Evolutionary conservation across 1,140 invertebrate genomes (phyloP), one percentile per base, ranked within the genome.

Genomic region (Drosophila funebris): DNA sequence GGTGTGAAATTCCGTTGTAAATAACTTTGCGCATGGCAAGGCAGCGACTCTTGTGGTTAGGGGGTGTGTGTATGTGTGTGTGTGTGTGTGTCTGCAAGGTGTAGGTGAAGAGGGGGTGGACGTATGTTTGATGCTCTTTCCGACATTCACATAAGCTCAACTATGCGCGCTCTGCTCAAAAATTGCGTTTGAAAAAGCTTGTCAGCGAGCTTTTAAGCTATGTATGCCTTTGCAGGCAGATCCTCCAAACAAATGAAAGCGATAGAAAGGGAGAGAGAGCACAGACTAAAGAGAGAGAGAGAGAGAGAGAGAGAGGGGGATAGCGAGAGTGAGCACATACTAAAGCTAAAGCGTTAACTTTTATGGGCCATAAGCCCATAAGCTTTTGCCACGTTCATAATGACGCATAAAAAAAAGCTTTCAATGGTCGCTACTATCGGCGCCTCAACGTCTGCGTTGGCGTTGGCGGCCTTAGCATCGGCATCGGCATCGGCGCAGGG

Each of bases 391-490:
- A 80, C 77, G 77, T 81, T 60, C 33, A 52, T 27, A 69, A 24
- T 41, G 44, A 16, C 41, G 58, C 27, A 62, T 52, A 9, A 2
- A 8, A 2, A 8, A 75, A 48, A 77, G 74, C 75, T 72, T 44
- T 62, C 14, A 39, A 60, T 67, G 53, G 44, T 22, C 44, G 36
- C 60, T 57, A 39, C 41, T 33, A 60, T 41, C 78, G 78, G 78
- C 78, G 78, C 74, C 78, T 69, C 41, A 63, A 80, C 64, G 77
- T 80, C 78, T 81, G 78, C 78, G 78, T 81, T 58, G 73, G 78
- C 77, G 58, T 54, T 62, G 61, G 39, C 50, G 58, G 78, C 78
- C 73, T 81, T 58, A 67, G 78, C 77, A 54, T 54, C 58, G 61
- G 39, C 50, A 54, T 24, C 53, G 68, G 33, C 52, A n/a, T 39